These are phyloP conservation scores for Antennarius striatus DNA, from an alignment of 2,113 vertebrate species.

Conservation along the genomic window DNA sequence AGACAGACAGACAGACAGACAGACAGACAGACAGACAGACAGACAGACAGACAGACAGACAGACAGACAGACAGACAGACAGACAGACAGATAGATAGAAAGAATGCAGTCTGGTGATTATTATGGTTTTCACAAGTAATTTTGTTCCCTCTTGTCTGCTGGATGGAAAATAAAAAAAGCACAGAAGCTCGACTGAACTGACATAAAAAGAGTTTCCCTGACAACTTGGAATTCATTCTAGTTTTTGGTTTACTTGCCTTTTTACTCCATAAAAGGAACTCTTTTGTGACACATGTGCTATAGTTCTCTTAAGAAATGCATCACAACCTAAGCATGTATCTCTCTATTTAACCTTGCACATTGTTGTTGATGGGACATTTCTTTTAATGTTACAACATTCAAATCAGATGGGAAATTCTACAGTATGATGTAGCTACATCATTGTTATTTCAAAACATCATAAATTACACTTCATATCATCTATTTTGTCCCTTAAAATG, in stretches of 20 bases:
- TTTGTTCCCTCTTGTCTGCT: background rate
- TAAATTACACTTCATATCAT: too few species aligned
- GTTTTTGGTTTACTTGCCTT: background rate
- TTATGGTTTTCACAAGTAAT: background rate
- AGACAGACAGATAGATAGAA: too few species aligned
- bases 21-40: too few species aligned
- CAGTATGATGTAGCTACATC: background rate
- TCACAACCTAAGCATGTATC: background rate
- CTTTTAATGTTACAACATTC: background rate
- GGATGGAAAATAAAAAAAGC: background rate
- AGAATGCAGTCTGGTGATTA: background rate
- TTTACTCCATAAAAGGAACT: background rate
- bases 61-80: too few species aligned
- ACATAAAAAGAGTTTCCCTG: constrained; percentile 2
- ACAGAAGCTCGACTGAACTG: too few species aligned
- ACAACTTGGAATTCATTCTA: background rate
- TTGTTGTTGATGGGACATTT: background rate
- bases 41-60: too few species aligned
- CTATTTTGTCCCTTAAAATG: too few species aligned
- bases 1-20: too few species aligned
- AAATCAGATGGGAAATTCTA: background rate
- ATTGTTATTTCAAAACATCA: too few species aligned
- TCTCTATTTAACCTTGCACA: background rate
- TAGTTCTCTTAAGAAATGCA: background rate
- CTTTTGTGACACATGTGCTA: background rate